Conservation (phyloP, 2,113 vertebrate species). For the Ictidomys tridecemlineatus region DNA sequence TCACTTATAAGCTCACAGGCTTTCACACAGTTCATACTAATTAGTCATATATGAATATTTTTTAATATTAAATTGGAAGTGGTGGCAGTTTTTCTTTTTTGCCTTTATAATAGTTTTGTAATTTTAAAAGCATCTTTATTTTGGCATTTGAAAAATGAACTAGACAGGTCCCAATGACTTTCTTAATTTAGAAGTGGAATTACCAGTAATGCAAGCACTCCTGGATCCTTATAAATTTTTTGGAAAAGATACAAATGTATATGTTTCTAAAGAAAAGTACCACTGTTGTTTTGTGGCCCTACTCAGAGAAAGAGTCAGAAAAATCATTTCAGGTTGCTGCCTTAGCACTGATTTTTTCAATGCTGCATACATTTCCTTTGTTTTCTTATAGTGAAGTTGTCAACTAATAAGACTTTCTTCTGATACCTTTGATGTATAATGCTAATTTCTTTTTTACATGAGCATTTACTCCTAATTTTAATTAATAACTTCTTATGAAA, state of each 20-base stretch:
- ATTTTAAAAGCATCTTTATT: background rate
- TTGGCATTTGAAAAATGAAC: background rate
- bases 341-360: background rate
- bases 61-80: background rate
- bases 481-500: conserved; percentile 22
- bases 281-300: background rate
- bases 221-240: background rate
- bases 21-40: background rate
- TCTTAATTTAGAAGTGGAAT: background rate
- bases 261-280: background rate
- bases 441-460: background rate
- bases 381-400: background rate
- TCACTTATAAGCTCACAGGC: background rate
- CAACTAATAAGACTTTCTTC: background rate
- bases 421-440: background rate
- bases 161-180: background rate
- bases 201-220: background rate
- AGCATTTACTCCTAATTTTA: background rate
- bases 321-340: background rate
- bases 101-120: background rate
- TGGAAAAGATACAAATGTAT: background rate
- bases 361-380: background rate
- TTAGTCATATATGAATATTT: background rate
- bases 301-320: background rate
- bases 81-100: background rate